Percentiles rank a stretch among this genome's conserved stretches.
These are phyloP conservation scores for Dendrolimus punctatus DNA, from an alignment of 1,140 invertebrate species.

Conservation along the genomic window DNA sequence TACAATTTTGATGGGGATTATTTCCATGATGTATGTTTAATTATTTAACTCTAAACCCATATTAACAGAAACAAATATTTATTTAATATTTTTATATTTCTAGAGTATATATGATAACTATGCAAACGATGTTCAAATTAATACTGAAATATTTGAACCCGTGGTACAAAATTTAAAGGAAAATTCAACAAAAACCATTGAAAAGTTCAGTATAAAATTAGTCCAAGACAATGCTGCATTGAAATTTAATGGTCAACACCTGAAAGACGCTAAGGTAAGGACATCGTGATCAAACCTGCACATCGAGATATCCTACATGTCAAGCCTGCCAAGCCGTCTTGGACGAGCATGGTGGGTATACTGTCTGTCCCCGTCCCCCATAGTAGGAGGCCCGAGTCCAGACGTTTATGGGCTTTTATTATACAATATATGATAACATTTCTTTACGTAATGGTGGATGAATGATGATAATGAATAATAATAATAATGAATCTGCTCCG, in stretches of 20 bases:
- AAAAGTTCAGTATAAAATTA: slow-evolving; percentile 29
- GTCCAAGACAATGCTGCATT: slow-evolving; percentile 33
- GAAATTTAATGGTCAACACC: slow-evolving; percentile 33
- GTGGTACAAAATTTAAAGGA: slow-evolving; percentile 31
- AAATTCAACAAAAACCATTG: slow-evolving; percentile 19
- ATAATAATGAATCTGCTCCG: no score
- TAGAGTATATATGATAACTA: slow-evolving; percentile 47
- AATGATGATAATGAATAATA: no score
- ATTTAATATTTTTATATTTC: slow-evolving; percentile 12
- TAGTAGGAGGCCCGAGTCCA: no score
- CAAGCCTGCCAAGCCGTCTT: no score
- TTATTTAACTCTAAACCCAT: background rate
- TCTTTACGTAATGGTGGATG: no score
- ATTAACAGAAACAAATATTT: background rate
- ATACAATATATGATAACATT: no score
- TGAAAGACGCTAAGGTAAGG: slow-evolving; percentile 37
- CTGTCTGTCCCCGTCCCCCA: no score
- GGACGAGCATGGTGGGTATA: no score
- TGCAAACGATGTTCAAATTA: slow-evolving; percentile 28
- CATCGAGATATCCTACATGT: no score
- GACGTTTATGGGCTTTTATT: no score
- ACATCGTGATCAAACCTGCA: background rate
- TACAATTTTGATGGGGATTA: slow-evolving; percentile 34
- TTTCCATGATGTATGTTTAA: slow-evolving; percentile 37
- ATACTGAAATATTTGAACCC: slow-evolving; percentile 41